These are phyloP conservation scores for Ferrisia virgata DNA, from an alignment of 2,888 invertebrate genomes.

Conservation along the genomic window DNA sequence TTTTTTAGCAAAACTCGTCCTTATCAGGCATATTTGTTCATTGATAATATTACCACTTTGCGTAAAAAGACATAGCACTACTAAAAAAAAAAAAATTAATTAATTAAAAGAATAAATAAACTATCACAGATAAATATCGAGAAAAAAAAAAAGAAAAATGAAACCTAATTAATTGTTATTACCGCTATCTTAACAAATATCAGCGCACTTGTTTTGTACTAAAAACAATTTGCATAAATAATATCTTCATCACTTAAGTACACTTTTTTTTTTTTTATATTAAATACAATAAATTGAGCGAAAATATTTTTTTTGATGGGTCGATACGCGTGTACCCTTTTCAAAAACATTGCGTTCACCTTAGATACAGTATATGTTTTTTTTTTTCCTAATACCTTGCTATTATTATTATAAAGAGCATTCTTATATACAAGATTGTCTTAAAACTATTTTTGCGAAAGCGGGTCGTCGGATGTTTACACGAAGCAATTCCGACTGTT, in stretches of 20 bases:
- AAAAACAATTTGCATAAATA: background rate
- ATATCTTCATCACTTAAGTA: slow-evolving; percentile 16
- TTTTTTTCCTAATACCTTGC: background rate
- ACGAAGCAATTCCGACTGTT: background rate
- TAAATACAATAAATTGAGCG: slow-evolving; percentile 17
- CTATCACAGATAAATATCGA: slow-evolving; percentile 20
- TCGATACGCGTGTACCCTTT: background rate
- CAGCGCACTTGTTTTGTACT: background rate
- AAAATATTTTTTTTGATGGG: background rate
- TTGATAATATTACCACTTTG: background rate
- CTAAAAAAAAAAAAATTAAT: background rate
- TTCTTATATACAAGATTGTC: slow-evolving; percentile 18
- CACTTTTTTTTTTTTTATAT: background rate
- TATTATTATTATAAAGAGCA: background rate
- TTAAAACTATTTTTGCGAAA: background rate
- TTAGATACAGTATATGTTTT: background rate
- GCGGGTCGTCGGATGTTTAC: background rate
- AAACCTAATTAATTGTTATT: background rate
- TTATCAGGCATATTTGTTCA: background rate
- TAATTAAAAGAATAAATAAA: background rate
- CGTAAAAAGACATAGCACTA: background rate
- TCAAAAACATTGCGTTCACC: background rate
- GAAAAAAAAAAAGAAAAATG: background rate
- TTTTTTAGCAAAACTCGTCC: background rate
- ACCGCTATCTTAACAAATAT: background rate